phyloP scores from a whole-genome alignment of 1,140 invertebrate species.

The Drosophila virilis region DNA sequence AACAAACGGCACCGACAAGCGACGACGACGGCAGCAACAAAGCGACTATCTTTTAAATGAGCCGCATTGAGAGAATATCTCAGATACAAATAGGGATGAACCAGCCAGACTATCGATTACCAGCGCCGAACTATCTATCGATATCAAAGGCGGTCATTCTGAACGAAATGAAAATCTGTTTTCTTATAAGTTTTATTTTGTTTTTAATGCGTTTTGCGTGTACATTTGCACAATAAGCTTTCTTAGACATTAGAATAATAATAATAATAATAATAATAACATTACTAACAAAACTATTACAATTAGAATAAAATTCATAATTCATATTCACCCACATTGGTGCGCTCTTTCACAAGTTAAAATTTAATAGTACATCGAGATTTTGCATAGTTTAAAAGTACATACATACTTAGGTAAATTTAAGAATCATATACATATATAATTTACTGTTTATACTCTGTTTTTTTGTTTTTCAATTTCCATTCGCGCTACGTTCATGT shows the following conservation, averaged over 20 bases:
- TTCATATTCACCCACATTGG: constrained; percentile 62
- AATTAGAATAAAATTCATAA: constrained; percentile 80
- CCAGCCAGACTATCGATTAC: constrained; percentile 35
- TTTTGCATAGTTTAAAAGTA: constrained; percentile 75
- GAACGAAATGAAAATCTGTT: constrained; percentile 17
- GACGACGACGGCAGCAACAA: constrained; percentile 76
- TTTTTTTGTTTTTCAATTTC: constrained; percentile 27
- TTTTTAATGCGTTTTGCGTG: constrained; percentile 79
- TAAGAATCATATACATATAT: constrained; percentile 56
- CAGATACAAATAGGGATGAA: constrained; percentile 54
- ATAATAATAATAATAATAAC: constrained; percentile 72
- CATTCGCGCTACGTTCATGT: constrained; percentile 31
- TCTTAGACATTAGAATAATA: constrained; percentile 62
- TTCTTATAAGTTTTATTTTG: constrained; percentile 76
- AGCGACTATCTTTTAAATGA: constrained; percentile 60
- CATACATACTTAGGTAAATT: constrained; percentile 47
- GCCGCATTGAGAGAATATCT: constrained; percentile 46
- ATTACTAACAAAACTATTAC: constrained; percentile 82
- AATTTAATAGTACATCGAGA: constrained; percentile 82
- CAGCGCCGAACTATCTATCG: constrained; percentile 11
- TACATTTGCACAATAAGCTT: constrained; percentile 80
- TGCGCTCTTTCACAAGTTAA: constrained; percentile 58
- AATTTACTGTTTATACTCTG: constrained; percentile 26
- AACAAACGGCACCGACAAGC: constrained; percentile 59
- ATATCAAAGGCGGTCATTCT: constrained; percentile 13